Evolutionary conservation across 92 coral and sea anemone genomes (phyloP).

Genomic region (Metridium senile): DNA sequence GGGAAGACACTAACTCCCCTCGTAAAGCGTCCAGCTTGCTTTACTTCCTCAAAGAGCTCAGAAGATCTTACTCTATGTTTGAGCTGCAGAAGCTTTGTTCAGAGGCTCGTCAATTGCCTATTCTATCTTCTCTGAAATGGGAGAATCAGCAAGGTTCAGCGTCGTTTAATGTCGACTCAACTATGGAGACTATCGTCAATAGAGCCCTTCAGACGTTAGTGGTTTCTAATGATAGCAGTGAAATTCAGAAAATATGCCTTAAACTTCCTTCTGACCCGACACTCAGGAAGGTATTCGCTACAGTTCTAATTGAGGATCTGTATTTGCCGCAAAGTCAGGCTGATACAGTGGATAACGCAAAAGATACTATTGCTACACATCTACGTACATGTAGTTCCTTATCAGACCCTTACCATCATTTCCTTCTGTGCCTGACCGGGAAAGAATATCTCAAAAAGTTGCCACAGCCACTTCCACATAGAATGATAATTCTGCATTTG

Average conservation of each 20-base stretch:
- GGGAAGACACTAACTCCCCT: neutral
- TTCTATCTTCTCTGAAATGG: slow-evolving; percentile 32
- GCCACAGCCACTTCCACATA: slow-evolving; percentile 38
- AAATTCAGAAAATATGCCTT: slow-evolving; percentile 3
- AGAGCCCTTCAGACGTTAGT: slow-evolving; percentile 17
- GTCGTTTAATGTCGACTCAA: slow-evolving; percentile 23
- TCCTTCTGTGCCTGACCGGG: slow-evolving; percentile 60
- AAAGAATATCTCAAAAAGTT: slow-evolving; percentile 63
- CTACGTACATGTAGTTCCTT: slow-evolving; percentile 37
- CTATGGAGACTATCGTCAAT: slow-evolving; percentile 15
- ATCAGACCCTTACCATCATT: slow-evolving; percentile 31
- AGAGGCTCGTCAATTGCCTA: slow-evolving; percentile 43
- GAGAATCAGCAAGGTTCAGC: slow-evolving; percentile 25
- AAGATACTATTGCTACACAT: slow-evolving; percentile 34
- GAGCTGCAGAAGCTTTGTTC: slow-evolving; percentile 45
- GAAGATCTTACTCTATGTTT: slow-evolving; percentile 35
- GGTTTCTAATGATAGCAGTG: slow-evolving; percentile 24
- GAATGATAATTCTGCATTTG: slow-evolving; percentile 63
- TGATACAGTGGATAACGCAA: slow-evolving; percentile 59
- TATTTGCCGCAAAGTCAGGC: slow-evolving; percentile 48
- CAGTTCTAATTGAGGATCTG: slow-evolving; percentile 49
- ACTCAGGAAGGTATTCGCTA: slow-evolving; percentile 48
- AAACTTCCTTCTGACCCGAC: slow-evolving; percentile 26
- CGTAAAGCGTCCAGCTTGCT: slow-evolving; percentile 45
- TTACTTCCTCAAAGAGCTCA: slow-evolving; percentile 70